Conservation (phyloP, 2,888 invertebrate species). For the Lithosia quadra region DNA sequence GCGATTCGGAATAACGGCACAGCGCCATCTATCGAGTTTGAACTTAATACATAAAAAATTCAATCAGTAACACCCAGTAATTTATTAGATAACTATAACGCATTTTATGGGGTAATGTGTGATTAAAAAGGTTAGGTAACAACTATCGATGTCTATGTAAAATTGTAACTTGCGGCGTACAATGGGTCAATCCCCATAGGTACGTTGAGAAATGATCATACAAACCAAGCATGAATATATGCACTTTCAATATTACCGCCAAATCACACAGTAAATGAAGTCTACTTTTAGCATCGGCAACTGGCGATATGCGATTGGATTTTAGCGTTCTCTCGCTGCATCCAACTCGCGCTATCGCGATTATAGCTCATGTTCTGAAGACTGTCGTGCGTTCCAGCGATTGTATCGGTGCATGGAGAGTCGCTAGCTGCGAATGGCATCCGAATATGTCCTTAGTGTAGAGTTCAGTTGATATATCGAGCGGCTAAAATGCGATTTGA, state of each 20-base stretch:
- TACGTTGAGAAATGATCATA: not conserved
- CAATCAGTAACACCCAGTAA: too few species aligned
- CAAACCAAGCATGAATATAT: conserved; percentile 2
- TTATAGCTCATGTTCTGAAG: not conserved
- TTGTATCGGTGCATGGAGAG: not conserved
- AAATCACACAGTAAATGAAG: not conserved
- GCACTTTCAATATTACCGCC: not conserved
- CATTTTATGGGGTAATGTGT: not conserved
- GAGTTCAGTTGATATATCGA: too few species aligned
- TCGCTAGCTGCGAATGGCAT: not conserved
- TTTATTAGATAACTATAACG: not conserved
- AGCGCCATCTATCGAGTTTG: too few species aligned
- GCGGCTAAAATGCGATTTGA: not conserved
- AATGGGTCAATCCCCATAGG: not conserved
- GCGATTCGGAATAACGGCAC: too few species aligned
- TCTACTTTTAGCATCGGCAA: not conserved
- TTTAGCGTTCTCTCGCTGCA: not conserved
- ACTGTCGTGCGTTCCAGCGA: not conserved
- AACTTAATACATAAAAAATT: too few species aligned
- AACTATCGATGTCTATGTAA: not conserved
- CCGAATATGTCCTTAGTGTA: not conserved
- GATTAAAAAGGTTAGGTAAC: not conserved
- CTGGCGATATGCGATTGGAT: not conserved
- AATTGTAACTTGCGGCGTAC: not conserved
- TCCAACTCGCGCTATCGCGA: not conserved